These are phyloP conservation scores for Erythrolamprus reginae DNA, from an alignment of 2,113 vertebrate genomes.

Conservation along the genomic window DNA sequence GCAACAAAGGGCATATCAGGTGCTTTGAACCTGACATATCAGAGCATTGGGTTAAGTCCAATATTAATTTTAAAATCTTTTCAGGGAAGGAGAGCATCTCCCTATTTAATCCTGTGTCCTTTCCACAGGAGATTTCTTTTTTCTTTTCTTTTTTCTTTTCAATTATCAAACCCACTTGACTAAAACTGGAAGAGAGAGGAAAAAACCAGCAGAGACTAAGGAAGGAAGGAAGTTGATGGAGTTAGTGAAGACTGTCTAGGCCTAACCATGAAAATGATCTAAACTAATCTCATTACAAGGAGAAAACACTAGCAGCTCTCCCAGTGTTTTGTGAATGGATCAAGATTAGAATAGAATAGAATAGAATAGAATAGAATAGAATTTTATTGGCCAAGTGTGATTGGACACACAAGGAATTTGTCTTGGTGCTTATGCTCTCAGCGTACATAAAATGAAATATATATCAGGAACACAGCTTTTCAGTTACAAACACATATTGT, in stretches of 20 bases:
- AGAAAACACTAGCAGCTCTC: neutral
- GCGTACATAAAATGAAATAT: too few species aligned
- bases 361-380: too few species aligned
- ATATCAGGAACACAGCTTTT: neutral
- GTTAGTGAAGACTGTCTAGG: neutral
- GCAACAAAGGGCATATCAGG: neutral
- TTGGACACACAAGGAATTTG: too few species aligned
- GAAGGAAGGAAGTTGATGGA: neutral
- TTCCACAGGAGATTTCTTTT: neutral
- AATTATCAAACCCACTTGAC: neutral
- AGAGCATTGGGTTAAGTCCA: neutral
- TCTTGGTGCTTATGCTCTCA: too few species aligned
- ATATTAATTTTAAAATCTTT: neutral
- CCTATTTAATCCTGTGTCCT: neutral
- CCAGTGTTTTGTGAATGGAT: neutral
- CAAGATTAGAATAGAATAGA: too few species aligned
- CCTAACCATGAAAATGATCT: neutral
- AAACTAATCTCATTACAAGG: neutral
- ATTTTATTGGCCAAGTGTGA: too few species aligned
- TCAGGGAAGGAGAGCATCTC: neutral
- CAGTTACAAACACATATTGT: neutral
- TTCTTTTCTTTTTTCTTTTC: neutral
- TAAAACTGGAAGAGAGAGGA: neutral
- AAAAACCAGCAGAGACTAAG: neutral
- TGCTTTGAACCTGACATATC: neutral